Base-by-base conservation (phyloP, 2,797 vertebrate genomes). In the Manis pentadactyla region DNA sequence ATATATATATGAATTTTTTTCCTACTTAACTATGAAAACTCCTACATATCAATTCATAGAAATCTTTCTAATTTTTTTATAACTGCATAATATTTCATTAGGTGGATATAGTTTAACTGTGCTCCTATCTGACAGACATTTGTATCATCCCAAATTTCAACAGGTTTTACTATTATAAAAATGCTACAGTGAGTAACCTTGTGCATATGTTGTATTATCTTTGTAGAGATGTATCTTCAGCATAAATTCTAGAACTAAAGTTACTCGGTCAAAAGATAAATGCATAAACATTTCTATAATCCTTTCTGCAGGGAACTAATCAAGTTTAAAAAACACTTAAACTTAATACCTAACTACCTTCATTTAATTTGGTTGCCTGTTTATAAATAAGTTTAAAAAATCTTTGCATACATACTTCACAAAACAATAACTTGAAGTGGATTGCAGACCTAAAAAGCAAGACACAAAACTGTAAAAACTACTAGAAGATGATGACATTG, bases 1-100 rank as follows among this genome's bases (percentile, higher is more conserved):
- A 46, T 46, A 46, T 46, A 46, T 46, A 46, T 46, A 10, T 46
- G 42, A 46, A 46, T 14, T 6, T 88, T 78, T 74, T 64, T 37
- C 15, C 23, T 57, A 14, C 55, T 85, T 88, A 79, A 85, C 34
- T 57, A 4, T 94, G 11, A 7, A 73, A 90, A 86, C 79, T 53
- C 66, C 21, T 92, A 15, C 18, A 25, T 49, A 18, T 82, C 29
- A 74, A 55, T 55, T 39, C 37, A 42, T 49, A 82, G 66, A 69
- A 37, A 68, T 74, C 18, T 83, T 84, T 42, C 34, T 89, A 57
- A 87, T 57, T 78, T 87, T 69, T 83, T 81, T 93, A 59, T 68
- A 53, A 51, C 19, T 68, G 3, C 66, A 86, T 51, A 87, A 5
- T 57, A 74, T 59, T 88, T 78, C 51, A 59, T 61, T 73, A 89